These are phyloP conservation scores for Semnornis frantzii DNA, from an alignment of 2,113 vertebrate species.

Conservation along the genomic window DNA sequence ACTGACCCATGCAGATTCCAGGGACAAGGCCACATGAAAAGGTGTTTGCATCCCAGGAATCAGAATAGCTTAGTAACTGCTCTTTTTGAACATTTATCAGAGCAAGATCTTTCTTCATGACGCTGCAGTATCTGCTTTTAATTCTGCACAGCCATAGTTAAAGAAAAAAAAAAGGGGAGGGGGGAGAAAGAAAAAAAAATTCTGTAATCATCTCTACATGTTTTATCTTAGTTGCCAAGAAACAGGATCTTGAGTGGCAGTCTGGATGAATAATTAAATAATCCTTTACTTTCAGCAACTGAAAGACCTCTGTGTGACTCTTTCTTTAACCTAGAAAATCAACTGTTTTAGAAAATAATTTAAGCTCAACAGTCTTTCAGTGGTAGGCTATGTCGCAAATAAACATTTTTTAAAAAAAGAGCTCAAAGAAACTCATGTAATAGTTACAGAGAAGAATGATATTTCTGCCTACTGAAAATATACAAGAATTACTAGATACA, in stretches of 20 bases:
- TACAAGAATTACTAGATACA: not conserved
- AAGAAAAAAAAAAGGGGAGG: not conserved
- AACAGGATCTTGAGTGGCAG: not conserved
- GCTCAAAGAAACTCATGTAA: not conserved
- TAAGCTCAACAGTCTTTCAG: not conserved
- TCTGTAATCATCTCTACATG: not conserved
- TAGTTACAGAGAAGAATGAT: not conserved
- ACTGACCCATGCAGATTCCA: not conserved
- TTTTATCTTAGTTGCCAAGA: conserved; percentile 16
- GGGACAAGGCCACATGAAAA: not conserved
- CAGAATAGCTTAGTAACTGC: not conserved
- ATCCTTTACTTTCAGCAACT: not conserved
- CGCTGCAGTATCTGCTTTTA: not conserved
- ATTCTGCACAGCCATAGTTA: not conserved
- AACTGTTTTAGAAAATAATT: not conserved
- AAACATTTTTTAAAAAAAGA: not conserved
- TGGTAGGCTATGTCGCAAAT: not conserved
- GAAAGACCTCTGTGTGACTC: not conserved
- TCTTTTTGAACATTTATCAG: not conserved
- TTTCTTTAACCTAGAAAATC: not conserved
- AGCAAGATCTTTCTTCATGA: not conserved
- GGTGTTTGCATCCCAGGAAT: not conserved
- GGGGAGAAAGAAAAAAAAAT: not conserved
- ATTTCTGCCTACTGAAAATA: not conserved
- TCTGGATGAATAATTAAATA: not conserved